These are phyloP conservation scores for Palaemon carinicauda DNA, from an alignment of 1,140 invertebrate genomes.

Conservation along the genomic window DNA sequence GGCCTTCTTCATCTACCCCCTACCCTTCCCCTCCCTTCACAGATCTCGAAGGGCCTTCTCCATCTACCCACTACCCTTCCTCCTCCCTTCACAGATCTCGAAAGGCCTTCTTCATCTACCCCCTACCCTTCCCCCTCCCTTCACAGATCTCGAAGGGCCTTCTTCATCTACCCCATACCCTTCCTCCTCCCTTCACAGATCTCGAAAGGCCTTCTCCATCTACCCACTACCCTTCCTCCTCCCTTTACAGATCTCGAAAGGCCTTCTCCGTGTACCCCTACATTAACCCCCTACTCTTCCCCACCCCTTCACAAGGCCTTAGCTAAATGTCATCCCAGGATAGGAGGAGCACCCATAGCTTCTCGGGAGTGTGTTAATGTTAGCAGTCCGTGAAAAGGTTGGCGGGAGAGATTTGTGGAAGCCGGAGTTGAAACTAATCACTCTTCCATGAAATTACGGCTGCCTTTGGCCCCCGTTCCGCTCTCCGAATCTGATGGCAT, in stretches of 20 bases:
- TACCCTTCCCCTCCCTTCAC: too few relatives aligned
- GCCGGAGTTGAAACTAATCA: slow-evolving; percentile 34
- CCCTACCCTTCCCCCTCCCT: too few relatives aligned
- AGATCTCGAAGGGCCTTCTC: too few relatives aligned
- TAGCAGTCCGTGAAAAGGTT: slow-evolving; percentile 28
- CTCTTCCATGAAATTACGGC: slow-evolving; percentile 41
- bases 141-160: too few relatives aligned
- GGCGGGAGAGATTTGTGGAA: slow-evolving; percentile 5
- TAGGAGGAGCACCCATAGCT: not conserved
- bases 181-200: too few relatives aligned
- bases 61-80: not conserved
- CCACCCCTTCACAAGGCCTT: not conserved
- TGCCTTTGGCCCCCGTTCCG: slow-evolving; percentile 10
- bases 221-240: too few relatives aligned
- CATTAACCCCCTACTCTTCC: not conserved
- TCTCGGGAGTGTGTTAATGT: not conserved
- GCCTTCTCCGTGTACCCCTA: not conserved
- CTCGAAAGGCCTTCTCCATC: too few relatives aligned
- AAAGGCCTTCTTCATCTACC: too few relatives aligned
- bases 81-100: too few relatives aligned
- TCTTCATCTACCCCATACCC: too few relatives aligned
- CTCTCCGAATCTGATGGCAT: slow-evolving; percentile 13
- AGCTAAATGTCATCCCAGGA: not conserved
- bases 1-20: too few relatives aligned
- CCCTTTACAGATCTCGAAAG: too few relatives aligned